Base-by-base conservation (phyloP, 2,797 vertebrate species). In the Brachyalestes nurse region DNA sequence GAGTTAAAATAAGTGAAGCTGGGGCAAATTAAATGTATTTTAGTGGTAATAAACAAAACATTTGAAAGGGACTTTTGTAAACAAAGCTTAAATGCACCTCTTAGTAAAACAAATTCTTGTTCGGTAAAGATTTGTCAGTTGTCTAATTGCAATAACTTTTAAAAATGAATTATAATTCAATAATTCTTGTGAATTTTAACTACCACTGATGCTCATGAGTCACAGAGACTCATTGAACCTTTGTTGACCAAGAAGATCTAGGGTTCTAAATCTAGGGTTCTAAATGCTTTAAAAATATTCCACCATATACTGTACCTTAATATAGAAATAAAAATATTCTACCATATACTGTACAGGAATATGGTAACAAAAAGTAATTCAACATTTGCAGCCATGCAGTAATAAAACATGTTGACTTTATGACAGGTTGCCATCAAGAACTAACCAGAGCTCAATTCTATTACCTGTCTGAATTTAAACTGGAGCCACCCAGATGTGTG, bases 401-500 rank as follows among this genome's bases (percentile, higher is more conserved):
- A 72, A 34, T 2, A 53, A 10, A 25, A 4, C 47, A 49, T 55
- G 25, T 17, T 57, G 45, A 38, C 6, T n/a, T 38, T 38, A 49
- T 49, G 8, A 40, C n/a, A 55, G 55, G 49, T 72, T 19, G n/a
- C 53, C 53, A 49, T 14, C 7, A 73, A 58, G 10, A 73, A 73
- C 10, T 42, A 57, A 58, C 38, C 53, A 21, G 21, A 40, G 25
- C 51, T 38, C 34, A 58, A 73, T 34, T 58, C 58, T 73, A 58
- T 73, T 58, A 60, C 70, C 40, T 67, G 38, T 49, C 45, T 40
- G 55, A 73, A 58, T 60, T 19, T 72, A 72, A 28, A 57, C 14
- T 8, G 42, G 45, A 72, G 61, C 58, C 62, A 83, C 75, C 75
- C 72, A 73, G 78, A 78, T 81, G 72, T 84, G 25, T 81, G 82